Base-by-base conservation (phyloP, 2,797 vertebrate genomes). In the Naso thynnoides region DNA sequence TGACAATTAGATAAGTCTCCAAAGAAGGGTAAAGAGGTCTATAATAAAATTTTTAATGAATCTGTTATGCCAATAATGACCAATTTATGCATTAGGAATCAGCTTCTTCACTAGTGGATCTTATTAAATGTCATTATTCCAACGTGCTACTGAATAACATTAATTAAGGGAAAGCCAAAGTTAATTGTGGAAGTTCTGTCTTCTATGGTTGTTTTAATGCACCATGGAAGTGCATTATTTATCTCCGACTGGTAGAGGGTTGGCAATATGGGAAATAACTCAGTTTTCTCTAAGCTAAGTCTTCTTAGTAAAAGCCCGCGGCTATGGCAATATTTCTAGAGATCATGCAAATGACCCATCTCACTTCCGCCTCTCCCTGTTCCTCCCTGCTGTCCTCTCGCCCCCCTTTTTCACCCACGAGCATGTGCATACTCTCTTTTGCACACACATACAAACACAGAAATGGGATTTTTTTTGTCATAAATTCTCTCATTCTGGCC, bases 291-390 rank as follows among this genome's bases (percentile, higher is more conserved):
- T 21, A 24, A 69, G 60, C 42, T 79, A 56, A 14, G 68, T 76
- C 53, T 79, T 83, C 76, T 74, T 48, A 64, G 57, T 39, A 66
- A 65, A 73, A 69, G 79, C 82, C 84, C 7, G n/a, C 69, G 78
- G 89, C 79, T 52, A 56, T 42, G 52, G 70, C 68, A 73, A 44
- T 81, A 83, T 82, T 84, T 76, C 47, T 73, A 86, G 80, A 77
- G 61, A 83, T 85, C 88, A 86, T 82, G 74, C 74, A 89, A 88
- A 89, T 84, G 79, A 83, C 84, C 83, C 54, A 4, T 66, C 67
- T 48, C 66, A 74, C 72, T 65, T 85, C 21, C 4, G 19, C 72
- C 24, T 73, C 33, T 75, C 68, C 74, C 44, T 50, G 50, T 76
- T 74, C 36, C 55, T 70, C 44, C 62, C 60, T 58, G 45, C 71